Evolutionary conservation across 2,113 vertebrate genomes (phyloP).

Genomic region (Nothobranchius kuhntae): DNA sequence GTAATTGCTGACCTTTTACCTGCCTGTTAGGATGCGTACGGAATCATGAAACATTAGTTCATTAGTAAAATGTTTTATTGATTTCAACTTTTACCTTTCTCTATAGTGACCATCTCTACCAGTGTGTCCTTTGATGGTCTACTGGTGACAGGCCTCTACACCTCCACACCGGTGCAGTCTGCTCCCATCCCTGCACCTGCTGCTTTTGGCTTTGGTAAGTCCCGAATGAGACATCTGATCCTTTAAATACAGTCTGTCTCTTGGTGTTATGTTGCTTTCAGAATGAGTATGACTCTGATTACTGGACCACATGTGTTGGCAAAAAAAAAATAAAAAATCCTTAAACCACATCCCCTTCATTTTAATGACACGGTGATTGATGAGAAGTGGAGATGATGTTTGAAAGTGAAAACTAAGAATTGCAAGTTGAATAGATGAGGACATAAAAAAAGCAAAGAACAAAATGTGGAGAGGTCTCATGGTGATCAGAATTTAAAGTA

Average conservation of each 20-base stretch:
- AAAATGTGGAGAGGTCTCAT: conserved; percentile 2
- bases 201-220: conserved; percentile 96
- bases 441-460: conserved; percentile 16
- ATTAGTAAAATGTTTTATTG: too few species aligned
- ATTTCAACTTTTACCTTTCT: background rate
- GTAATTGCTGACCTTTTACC: conserved; percentile 19
- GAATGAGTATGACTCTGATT: conserved; percentile 25
- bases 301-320: conserved; percentile 42
- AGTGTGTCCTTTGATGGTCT: conserved; percentile 96
- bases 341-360: conserved; percentile 30
- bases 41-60: too few species aligned
- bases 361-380: conserved; percentile 54
- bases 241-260: conserved; percentile 7
- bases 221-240: conserved; percentile 22
- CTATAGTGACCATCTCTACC: conserved; percentile 92
- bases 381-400: conserved; percentile 48
- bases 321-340: conserved; percentile 17
- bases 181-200: conserved; percentile 90
- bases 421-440: conserved; percentile 23
- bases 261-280: conserved; percentile 17
- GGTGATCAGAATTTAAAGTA: conserved; percentile 18
- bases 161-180: conserved; percentile 91
- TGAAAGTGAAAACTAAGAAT: conserved; percentile 24
- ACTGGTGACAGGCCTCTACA: conserved; percentile 96
- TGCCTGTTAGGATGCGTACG: background rate